Evolutionary conservation across 1,140 invertebrate species (phyloP).

Genomic region (Diplogasteroides magnus): DNA sequence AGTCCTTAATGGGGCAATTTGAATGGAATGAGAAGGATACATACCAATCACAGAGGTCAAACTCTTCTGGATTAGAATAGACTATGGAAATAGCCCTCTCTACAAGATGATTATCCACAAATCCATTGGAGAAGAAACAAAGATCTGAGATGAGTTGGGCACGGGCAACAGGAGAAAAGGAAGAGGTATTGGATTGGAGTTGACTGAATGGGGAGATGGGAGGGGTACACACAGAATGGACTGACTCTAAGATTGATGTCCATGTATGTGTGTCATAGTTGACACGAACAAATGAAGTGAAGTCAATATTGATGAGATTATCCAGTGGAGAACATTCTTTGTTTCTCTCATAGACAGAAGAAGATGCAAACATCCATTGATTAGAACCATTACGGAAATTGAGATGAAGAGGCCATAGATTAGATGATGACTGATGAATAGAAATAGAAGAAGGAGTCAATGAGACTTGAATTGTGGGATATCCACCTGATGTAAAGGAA

Average conservation of each 20-base stretch:
- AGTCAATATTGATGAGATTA: conserved; percentile 17
- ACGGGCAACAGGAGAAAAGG: conserved; percentile 17
- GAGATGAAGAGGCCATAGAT: conserved; percentile 15
- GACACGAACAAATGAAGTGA: conserved; percentile 23
- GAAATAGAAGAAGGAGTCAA: not conserved
- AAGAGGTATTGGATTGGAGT: conserved; percentile 12
- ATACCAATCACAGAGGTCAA: conserved; percentile 28
- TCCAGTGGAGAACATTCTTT: conserved; percentile 9
- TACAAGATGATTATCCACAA: not conserved
- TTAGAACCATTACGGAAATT: conserved; percentile 10
- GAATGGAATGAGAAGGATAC: conserved; percentile 19
- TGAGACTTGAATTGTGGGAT: conserved; percentile 18
- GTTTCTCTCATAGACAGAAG: conserved; percentile 8
- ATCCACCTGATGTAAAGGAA: conserved; percentile 20
- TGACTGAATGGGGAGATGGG: not conserved
- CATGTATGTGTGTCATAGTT: conserved; percentile 27
- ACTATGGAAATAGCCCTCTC: conserved; percentile 6
- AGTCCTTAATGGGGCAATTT: not conserved
- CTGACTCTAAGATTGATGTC: conserved; percentile 24
- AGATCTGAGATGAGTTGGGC: conserved; percentile 27
- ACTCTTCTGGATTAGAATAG: conserved; percentile 18
- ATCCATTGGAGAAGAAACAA: conserved; percentile 20
- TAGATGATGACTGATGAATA: conserved; percentile 13
- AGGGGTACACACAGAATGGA: not conserved
- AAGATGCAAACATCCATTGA: conserved; percentile 7